These are phyloP conservation scores for Meiosimyza decipiens DNA, from an alignment of 2,888 invertebrate genomes.

Conservation along the genomic window DNA sequence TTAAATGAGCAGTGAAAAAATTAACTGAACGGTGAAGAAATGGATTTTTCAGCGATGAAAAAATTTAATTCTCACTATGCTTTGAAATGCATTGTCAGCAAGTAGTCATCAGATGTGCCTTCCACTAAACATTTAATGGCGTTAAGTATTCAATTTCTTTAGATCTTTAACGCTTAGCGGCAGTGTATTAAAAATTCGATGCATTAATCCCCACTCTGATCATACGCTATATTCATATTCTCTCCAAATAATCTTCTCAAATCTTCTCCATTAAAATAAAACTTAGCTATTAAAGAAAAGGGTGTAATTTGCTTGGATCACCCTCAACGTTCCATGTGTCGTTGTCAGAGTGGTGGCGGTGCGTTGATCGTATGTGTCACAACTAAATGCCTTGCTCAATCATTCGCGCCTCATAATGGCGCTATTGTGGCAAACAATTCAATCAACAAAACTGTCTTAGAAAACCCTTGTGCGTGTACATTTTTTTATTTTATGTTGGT, in stretches of 20 bases:
- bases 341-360: conserved; percentile 22
- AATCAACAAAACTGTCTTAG: conserved; percentile 50
- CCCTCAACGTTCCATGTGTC: not conserved
- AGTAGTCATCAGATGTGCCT: too few relatives aligned
- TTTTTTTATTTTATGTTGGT: not conserved
- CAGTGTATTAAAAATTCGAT: too few relatives aligned
- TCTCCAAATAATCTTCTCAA: too few relatives aligned
- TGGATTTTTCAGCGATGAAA: not conserved
- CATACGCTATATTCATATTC: too few relatives aligned
- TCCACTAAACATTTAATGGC: not conserved
- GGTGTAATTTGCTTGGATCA: not conserved
- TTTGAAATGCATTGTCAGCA: not conserved
- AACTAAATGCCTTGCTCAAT: conserved; percentile 38
- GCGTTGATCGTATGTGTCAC: conserved; percentile 27
- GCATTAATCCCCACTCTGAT: too few relatives aligned
- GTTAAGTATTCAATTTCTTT: not conserved
- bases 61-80: not conserved
- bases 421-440: conserved; percentile 51
- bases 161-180: not conserved
- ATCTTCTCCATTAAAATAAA: too few relatives aligned
- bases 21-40: not conserved
- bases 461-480: not conserved
- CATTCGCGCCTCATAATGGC: conserved; percentile 30
- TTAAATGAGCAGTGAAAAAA: not conserved
- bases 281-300: too few relatives aligned